These are phyloP conservation scores for Hyaena hyaena DNA, from an alignment of 2,113 vertebrate genomes.

Conservation along the genomic window DNA sequence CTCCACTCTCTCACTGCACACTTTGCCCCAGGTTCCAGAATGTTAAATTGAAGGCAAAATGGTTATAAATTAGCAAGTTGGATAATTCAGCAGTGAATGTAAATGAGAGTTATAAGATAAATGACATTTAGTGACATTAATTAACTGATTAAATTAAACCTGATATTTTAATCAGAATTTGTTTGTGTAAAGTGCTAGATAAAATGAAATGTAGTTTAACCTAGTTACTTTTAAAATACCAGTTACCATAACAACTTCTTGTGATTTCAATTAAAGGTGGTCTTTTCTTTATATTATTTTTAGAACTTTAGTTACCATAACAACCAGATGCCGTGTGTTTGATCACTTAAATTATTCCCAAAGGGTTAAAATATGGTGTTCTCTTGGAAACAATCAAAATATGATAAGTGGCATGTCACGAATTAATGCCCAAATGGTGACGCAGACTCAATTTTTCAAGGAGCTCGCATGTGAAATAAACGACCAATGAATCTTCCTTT, in stretches of 20 bases:
- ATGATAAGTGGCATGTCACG: slow-evolving; percentile 83
- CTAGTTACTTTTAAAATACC: slow-evolving; percentile 90
- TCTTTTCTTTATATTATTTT: slow-evolving; percentile 89
- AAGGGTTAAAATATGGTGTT: slow-evolving; percentile 87
- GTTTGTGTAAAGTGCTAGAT: slow-evolving; percentile 89
- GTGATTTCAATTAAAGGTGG: slow-evolving; percentile 89
- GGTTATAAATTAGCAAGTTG: slow-evolving; percentile 86
- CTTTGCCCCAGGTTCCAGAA: slow-evolving; percentile 67
- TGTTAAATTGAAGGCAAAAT: slow-evolving; percentile 80
- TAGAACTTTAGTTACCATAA: slow-evolving; percentile 88
- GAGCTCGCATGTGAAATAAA: slow-evolving; percentile 80
- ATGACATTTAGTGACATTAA: slow-evolving; percentile 94
- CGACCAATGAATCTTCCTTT: slow-evolving; percentile 85
- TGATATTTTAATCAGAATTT: slow-evolving; percentile 93
- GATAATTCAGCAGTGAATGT: slow-evolving; percentile 87
- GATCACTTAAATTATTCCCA: slow-evolving; percentile 81
- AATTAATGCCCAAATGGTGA: slow-evolving; percentile 80
- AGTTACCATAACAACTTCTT: slow-evolving; percentile 92
- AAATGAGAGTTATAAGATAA: slow-evolving; percentile 89
- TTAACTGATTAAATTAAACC: slow-evolving; percentile 93
- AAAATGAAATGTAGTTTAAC: slow-evolving; percentile 88
- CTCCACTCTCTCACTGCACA: neutral
- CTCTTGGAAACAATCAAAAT: slow-evolving; percentile 87
- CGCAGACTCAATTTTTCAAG: slow-evolving; percentile 84
- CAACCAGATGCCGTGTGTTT: slow-evolving; percentile 83